Evolutionary conservation across 2,888 invertebrate species (phyloP), one percentile per base, ranked within the genome.

Genomic region (Neocrepidodera transversa): DNA sequence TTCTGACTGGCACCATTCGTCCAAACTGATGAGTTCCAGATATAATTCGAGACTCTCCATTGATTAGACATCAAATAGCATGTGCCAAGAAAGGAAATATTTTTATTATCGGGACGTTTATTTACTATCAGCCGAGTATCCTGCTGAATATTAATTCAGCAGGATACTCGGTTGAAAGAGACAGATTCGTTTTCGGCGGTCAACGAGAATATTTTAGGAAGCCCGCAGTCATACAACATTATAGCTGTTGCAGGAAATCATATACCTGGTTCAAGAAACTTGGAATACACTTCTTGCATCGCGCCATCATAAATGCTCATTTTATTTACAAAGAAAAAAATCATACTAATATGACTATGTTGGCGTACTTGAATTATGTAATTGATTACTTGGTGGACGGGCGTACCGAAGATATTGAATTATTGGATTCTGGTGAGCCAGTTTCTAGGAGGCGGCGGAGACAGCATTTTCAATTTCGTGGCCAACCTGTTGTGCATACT

Each of bases 21-120:
- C n/a, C n/a, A n/a, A n/a, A n/a, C n/a, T n/a, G 11, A 6, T 20
- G 43, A 17, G 43, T 16, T 23, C 17, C 43, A 23, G 17, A 43
- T 43, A 1, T 43, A 23, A 4, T 26, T 1, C 13, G 17, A 43
- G 17, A 43, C 23, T 20, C 43, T 43, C 10, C 4, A 23, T 10
- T 43, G 0, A 43, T 20, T 43, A 43, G 43, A 23, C 40, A 20
- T 17, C 43, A 43, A n/a, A 16, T n/a, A 43, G 43, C 26, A 43
- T 43, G 18, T 43, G 43, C 43, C 10, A 43, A n/a, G 43, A 43
- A 43, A 43, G 17, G 23, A 43, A 43, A 43, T 40, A 40, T 16
- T 40, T 40, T 40, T 14, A 40, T 17, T 1, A 17, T 16, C 6
- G 40, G 2, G 40, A 18, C 17, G 1, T 40, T 2, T 16, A 40